phyloP scores from a whole-genome alignment of 2,888 invertebrate genomes.

The Dexiosoma caninum region DNA sequence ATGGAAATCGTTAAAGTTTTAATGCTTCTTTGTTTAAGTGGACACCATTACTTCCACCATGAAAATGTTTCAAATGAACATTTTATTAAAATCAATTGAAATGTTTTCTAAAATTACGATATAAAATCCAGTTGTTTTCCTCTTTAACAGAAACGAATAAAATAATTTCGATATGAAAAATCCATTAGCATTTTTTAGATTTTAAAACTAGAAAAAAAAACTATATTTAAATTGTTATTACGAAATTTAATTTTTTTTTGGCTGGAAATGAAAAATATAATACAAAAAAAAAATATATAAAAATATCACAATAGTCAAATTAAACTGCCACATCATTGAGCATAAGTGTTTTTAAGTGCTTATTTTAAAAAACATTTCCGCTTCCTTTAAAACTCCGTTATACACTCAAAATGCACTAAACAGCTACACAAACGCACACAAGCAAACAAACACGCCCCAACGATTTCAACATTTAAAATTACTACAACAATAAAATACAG shows the following conservation, averaged over 20 bases:
- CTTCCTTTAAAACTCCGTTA: conserved; percentile 34
- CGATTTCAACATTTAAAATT: conserved; percentile 27
- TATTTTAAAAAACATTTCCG: conserved; percentile 58
- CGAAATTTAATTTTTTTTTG: conserved; percentile 40
- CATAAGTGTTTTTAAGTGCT: conserved; percentile 61
- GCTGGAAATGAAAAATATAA: neutral
- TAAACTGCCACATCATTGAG: conserved; percentile 60
- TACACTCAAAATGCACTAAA: conserved; percentile 9
- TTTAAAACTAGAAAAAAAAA: neutral
- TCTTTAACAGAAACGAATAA: conserved; percentile 2
- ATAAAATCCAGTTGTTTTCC: neutral
- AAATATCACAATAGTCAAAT: conserved; percentile 44
- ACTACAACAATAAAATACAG: conserved; percentile 22
- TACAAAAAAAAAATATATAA: neutral
- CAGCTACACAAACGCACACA: neutral
- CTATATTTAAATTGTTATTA: conserved; percentile 29
- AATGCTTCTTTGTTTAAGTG: too few species aligned
- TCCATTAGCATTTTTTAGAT: conserved; percentile 25
- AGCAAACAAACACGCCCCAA: conserved; percentile 32
- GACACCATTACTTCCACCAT: too few species aligned
- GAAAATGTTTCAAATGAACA: too few species aligned
- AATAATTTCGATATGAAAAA: conserved; percentile 30
- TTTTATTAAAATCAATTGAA: neutral
- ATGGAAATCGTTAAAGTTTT: too few species aligned
- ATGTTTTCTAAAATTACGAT: neutral